Conservation (phyloP, 2,888 invertebrate genomes). For the Melanostoma mellinum region DNA sequence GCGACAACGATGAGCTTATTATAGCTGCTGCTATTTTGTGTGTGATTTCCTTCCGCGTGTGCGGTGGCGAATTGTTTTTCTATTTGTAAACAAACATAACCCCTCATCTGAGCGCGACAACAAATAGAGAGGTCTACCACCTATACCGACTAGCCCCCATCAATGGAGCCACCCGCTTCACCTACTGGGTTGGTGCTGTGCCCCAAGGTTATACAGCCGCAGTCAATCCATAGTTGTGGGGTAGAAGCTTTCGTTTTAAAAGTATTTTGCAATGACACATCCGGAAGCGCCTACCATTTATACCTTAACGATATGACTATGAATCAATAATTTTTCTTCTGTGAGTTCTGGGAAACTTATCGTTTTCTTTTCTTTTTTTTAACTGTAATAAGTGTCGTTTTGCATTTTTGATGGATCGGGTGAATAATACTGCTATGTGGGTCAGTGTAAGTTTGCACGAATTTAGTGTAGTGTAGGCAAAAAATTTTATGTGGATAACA, state of each 20-base stretch:
- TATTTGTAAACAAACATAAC: conserved; percentile 63
- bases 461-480: conserved; percentile 29
- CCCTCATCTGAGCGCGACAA: conserved; percentile 52
- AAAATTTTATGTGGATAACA: neutral
- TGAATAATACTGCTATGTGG: conserved; percentile 35
- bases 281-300: conserved; percentile 54
- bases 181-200: conserved; percentile 21
- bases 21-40: conserved; percentile 43
- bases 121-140: too few relatives aligned
- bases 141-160: neutral
- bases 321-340: conserved; percentile 38
- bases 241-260: neutral
- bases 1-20: conserved; percentile 36
- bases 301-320: conserved; percentile 48
- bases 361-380: conserved; percentile 23
- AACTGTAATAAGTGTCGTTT: conserved; percentile 10
- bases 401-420: conserved; percentile 2
- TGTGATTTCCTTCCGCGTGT: conserved; percentile 61
- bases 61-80: conserved; percentile 49
- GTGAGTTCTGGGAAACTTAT: conserved; percentile 16
- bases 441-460: conserved; percentile 7
- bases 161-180: conserved; percentile 1
- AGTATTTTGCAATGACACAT: conserved; percentile 57
- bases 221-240: conserved; percentile 5
- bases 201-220: conserved; percentile 52